These are phyloP conservation scores for Oplegnathus fasciatus DNA, from an alignment of 2,113 vertebrate species.

Conservation along the genomic window DNA sequence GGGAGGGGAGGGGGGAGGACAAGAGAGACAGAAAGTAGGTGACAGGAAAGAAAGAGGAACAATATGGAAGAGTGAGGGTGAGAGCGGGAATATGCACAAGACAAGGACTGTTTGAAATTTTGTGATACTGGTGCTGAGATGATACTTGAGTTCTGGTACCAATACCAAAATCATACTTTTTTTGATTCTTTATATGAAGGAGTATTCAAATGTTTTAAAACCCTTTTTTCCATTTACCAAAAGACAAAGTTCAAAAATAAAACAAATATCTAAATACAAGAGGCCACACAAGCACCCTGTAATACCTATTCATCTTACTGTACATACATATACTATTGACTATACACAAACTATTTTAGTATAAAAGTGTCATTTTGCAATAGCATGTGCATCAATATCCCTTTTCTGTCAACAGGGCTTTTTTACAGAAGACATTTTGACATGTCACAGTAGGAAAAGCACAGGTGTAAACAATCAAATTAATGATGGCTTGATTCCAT, in stretches of 20 bases:
- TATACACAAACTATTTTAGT: too few relatives aligned
- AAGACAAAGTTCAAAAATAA: not conserved
- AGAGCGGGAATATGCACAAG: not conserved
- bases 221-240: not conserved
- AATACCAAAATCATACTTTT: not conserved
- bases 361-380: not conserved
- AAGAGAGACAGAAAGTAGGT: not conserved
- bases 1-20: not conserved
- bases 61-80: conserved; percentile 4
- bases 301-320: not conserved
- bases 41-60: not conserved
- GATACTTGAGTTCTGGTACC: too few relatives aligned
- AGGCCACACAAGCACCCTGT: not conserved
- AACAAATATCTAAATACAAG: not conserved
- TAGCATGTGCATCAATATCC: too few relatives aligned
- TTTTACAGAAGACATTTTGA: too few relatives aligned
- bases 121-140: not conserved
- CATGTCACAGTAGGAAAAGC: too few relatives aligned
- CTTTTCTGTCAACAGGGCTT: too few relatives aligned
- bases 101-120: not conserved
- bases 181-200: not conserved
- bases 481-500: not conserved
- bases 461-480: too few relatives aligned
- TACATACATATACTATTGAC: too few relatives aligned
- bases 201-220: not conserved